These are phyloP conservation scores for Caenorhabditis brenneri DNA, from an alignment of 1,140 invertebrate genomes.

Conservation along the genomic window DNA sequence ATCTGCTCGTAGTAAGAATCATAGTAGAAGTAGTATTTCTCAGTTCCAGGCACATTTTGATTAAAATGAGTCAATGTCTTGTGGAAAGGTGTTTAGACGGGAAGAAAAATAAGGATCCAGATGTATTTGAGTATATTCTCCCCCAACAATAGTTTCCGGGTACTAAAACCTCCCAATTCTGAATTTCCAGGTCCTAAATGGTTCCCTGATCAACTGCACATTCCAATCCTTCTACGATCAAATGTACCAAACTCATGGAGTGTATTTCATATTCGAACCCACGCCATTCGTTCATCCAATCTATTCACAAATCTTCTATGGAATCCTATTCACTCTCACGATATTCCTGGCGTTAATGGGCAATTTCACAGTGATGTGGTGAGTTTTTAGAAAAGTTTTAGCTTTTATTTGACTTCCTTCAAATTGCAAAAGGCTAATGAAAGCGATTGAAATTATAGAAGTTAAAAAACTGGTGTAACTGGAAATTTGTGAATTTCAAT, in stretches of 20 bases:
- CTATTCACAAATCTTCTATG: constrained; percentile 60
- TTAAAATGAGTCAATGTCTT: too few relatives aligned
- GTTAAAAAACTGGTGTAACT: not conserved
- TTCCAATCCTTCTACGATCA: not conserved
- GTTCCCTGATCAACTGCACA: not conserved
- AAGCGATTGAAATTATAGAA: not conserved
- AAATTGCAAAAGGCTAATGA: too few relatives aligned
- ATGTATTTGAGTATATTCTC: too few relatives aligned
- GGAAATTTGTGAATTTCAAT: not conserved
- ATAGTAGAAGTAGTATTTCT: not conserved
- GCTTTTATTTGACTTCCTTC: not conserved
- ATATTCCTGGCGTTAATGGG: constrained; percentile 59
- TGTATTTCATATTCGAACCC: constrained; percentile 8
- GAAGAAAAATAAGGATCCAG: too few relatives aligned
- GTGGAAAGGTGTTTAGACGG: too few relatives aligned
- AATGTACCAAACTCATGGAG: not conserved
- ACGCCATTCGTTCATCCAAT: constrained; percentile 36
- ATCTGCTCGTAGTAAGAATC: not conserved
- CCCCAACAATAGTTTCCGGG: not conserved
- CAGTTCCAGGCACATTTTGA: too few relatives aligned
- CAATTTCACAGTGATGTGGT: constrained; percentile 64
- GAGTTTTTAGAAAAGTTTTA: not conserved
- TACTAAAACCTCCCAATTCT: not conserved
- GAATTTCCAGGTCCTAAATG: not conserved
- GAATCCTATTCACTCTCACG: constrained; percentile 57